Base-by-base conservation (phyloP, 2,113 vertebrate genomes). In the Ptyas mucosa region DNA sequence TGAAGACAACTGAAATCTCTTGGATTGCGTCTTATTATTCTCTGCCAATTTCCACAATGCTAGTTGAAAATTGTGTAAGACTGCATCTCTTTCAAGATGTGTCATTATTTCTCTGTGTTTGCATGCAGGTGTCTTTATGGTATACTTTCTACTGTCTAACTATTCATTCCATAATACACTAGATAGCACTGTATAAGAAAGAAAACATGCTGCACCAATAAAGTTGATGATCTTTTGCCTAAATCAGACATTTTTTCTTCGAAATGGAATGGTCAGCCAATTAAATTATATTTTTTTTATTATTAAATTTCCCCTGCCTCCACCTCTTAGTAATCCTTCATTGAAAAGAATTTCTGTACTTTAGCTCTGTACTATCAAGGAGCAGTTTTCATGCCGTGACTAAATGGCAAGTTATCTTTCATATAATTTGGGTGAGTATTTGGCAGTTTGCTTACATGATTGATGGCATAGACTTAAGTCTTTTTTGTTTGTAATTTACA, bases 51-150 rank as follows among this genome's bases (percentile, higher is more conserved):
- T 93, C 23, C 46, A 49, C 29, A 91, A 5, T 52, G 20, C 24
- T 86, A 64, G 34, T 64, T 52, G 21, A 91, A 93, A n/a, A 15
- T 81, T 8, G 15, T 20, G n/a, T 87, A 51, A 6, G 91, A 3
- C 3, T 57, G 2, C 75, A 7, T 54, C 57, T 89, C 46, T 93
- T 61, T 91, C 85, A 53, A 57, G 90, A 51, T 3, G 23, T 54
- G 34, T 91, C 34, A 90, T 94, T 95, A 15, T 94, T 90, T 94
- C 54, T 15, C 24, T 90, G 15, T 87, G 14, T 94, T 88, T 87
- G 23, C 55, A 4, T 85, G 52, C 0, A 0, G 92, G 8, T 0
- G 0, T 75, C 34, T 93, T 93, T 90, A 58, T n/a, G n/a, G 58
- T 43, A 11, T 75, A 0, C 34, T 90, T 15, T 93, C 39, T 53